Base-by-base conservation (phyloP, 2,113 vertebrate genomes). In the Brachionichthys hirsutus region DNA sequence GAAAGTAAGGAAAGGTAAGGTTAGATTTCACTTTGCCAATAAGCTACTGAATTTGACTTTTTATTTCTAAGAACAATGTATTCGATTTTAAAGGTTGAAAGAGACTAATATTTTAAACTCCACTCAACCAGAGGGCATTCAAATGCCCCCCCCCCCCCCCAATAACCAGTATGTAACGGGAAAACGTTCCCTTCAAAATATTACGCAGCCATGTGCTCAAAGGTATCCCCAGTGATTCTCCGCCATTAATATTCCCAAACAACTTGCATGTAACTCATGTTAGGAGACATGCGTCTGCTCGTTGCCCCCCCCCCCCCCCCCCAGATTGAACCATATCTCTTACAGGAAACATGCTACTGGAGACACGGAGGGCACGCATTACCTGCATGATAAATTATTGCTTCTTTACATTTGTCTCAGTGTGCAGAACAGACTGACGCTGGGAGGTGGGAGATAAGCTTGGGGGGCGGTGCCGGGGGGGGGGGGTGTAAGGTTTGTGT, bases 181-280 rank as follows among this genome's bases (percentile, higher is more conserved):
- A 46, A 9, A 10, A 5, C 9, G 2, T 46, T 52, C 42, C 54
- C 40, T 19, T 10, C 5, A 24, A 49, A 51, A 14, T 20, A 11
- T 50, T 20, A 16, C 30, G 16, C 34, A 14, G 35, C 12, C 48
- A 51, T 10, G 35, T 63, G 54, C 48, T 69, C 43, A n/a, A 12
- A 66, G 15, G 1, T 57, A 36, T 12, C 15, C 53, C 59, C 7
- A 14, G 18, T 61, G 60, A 62, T 18, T 62, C 43, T 19, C 50
- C 45, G 48, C 24, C 24, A 24, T 19, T 43, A 16, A 34, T 55
- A 14, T 57, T n/a, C 34, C 51, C 38, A 68, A 60, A 66, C 62
- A 36, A 38, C 74, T 82, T 83, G 89, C 89, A 89, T 90, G 89
- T 70, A 34, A 40, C 67, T 75, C 83, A 67, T 71, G 74, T 78